These are phyloP conservation scores for Stenchaetothrips biformis DNA, from an alignment of 2,888 invertebrate species.

Conservation along the genomic window DNA sequence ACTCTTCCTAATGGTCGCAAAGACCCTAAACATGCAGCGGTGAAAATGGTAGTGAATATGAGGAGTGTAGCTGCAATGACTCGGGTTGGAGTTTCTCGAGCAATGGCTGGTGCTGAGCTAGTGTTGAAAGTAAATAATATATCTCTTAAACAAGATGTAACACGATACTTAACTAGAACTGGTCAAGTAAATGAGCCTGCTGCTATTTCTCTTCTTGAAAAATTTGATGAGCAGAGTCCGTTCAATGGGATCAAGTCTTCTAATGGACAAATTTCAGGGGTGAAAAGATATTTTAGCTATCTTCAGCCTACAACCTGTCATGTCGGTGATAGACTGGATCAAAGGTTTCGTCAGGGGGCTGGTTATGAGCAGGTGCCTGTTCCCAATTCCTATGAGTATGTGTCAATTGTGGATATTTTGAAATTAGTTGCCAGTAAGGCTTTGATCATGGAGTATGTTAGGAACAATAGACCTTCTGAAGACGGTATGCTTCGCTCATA, in stretches of 20 bases:
- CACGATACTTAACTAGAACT: neutral
- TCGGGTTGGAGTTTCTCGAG: neutral
- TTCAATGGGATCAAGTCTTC: neutral
- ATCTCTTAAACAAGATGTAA: neutral
- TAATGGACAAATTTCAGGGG: neutral
- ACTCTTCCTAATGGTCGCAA: neutral
- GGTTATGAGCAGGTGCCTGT: neutral
- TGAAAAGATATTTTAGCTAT: neutral
- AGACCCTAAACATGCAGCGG: neutral
- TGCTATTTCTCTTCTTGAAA: neutral
- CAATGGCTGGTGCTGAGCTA: neutral
- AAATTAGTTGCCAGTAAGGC: neutral
- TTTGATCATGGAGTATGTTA: neutral
- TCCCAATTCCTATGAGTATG: neutral
- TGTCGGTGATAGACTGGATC: neutral
- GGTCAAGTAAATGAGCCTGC: neutral
- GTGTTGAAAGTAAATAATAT: neutral
- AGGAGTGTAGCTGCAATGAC: neutral
- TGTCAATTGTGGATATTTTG: neutral
- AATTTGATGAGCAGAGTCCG: neutral
- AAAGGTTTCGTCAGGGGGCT: neutral
- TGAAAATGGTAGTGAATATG: neutral
- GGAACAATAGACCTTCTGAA: neutral
- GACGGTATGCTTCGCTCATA: neutral
- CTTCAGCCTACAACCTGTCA: neutral